Evolutionary conservation across 2,113 vertebrate species (phyloP).

Genomic region (Chrysemys picta): DNA sequence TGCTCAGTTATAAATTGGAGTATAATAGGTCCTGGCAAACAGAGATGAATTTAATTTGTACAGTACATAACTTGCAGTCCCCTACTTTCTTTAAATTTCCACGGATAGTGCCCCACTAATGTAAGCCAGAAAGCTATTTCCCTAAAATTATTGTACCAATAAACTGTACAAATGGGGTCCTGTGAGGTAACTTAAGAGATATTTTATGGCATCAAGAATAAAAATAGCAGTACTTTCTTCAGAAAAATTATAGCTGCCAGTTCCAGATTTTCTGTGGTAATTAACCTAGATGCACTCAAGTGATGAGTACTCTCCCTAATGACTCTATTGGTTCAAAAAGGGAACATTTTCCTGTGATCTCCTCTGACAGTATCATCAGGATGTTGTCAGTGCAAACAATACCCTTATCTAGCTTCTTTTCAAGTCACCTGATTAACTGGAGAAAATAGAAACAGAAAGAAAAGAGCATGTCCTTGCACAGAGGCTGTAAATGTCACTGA

Average conservation of each 20-base stretch:
- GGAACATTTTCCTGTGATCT: constrained; percentile 82
- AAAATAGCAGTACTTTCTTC: constrained; percentile 70
- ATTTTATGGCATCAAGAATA: constrained; percentile 58
- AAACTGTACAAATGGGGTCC: constrained; percentile 30
- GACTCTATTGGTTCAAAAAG: constrained; percentile 80
- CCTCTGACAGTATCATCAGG: constrained; percentile 86
- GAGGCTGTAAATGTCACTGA: constrained; percentile 88
- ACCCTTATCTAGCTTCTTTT: constrained; percentile 90
- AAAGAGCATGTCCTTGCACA: constrained; percentile 89
- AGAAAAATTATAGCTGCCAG: constrained; percentile 68
- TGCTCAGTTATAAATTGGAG: constrained; percentile 29
- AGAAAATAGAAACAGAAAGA: constrained; percentile 87
- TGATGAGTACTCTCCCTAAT: constrained; percentile 83
- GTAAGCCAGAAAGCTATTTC: constrained; percentile 30
- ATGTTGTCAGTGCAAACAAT: constrained; percentile 91
- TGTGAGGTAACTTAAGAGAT: constrained; percentile 9
- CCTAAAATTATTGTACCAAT: constrained; percentile 52
- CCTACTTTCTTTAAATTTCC: constrained; percentile 25
- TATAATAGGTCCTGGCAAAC: constrained; percentile 39
- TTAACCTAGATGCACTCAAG: constrained; percentile 80
- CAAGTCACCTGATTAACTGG: constrained; percentile 91
- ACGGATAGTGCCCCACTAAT: constrained; percentile 7
- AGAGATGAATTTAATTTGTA: constrained; percentile 21
- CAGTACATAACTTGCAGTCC: not conserved
- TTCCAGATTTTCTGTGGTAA: constrained; percentile 75